Evolutionary conservation across 1,140 invertebrate species (phyloP), one percentile per base, ranked within the genome.

Genomic region (Lepidurus packardi): DNA sequence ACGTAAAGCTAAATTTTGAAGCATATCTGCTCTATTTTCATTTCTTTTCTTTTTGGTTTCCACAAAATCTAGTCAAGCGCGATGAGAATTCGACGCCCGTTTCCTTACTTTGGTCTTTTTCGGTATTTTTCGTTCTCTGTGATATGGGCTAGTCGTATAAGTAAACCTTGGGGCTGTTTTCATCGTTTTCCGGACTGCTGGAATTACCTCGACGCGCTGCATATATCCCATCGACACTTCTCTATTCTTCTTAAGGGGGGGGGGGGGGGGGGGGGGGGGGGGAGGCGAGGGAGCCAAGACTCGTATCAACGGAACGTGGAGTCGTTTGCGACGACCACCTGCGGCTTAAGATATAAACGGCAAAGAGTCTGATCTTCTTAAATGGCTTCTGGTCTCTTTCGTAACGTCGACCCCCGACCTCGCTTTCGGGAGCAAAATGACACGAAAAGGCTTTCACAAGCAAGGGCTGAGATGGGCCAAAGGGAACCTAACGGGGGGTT

Each of bases 371-470:
- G 53, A 65, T 65, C 53, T 65, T 65, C 53, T 65, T 65, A 65
- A 65, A 65, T 65, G 53, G 53, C 53, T 65, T 65, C 53, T 65
- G 53, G 53, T 65, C 53, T 65, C 53, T 65, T 65, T 65, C 53
- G 53, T 65, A 65, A 65, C 53, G 53, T 65, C 53, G 53, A 65
- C 53, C 53, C 53, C 53, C 53, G 53, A 16, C 53, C 53, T 65
- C 13, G 53, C 53, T 65, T 65, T 65, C 53, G 53, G 53, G 53
- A 65, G 53, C 53, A 65, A 65, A 47, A 65, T 65, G 53, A 65
- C 53, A 65, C 53, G 53, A 65, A 65, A 65, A 65, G 53, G 53
- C 53, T 65, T 65, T 65, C 53, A 65, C 53, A 65, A 65, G 53
- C 53, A 65, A 65, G 21, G 4, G 16, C 53, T 65, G 53, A 65